Base-by-base conservation (phyloP, 2,797 vertebrate genomes). In the Girardinus metallicus region DNA sequence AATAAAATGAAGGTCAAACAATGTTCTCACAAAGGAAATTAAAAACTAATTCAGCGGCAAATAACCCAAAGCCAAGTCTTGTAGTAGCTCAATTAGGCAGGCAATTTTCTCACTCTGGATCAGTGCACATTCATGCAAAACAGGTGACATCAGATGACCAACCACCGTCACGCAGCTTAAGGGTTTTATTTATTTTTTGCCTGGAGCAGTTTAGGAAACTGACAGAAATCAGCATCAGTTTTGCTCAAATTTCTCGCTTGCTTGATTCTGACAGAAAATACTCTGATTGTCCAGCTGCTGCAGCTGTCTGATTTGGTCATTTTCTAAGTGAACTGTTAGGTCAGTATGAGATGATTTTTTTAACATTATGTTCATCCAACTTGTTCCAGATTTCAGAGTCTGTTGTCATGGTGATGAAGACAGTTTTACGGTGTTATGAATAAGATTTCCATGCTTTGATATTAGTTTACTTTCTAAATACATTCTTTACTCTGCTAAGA, bases 1-100 rank as follows among this genome's bases (percentile, higher is more conserved):
- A 57, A 57, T 55, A 60, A 75, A 43, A n/a, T 29, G 74, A 43
- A 43, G 74, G 73, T 36, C 47, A 74, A 74, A 51, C 51, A 55
- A 74, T 55, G 49, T 51, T 74, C 49, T 53, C 49, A 57, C 36
- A 74, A 34, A 71, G 68, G 68, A 71, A 71, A 71, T 71, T 71
- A 71, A 71, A 55, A 74, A 41, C 47, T 74, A 51, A 74, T 51
- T 74, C 73, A 71, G 68, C 41, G 6, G 68, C 68, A 71, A 71
- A 71, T 74, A 51, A 74, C 46, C 73, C 49, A 53, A 49, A 51
- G 46, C 47, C 46, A 53, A 44, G 41, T 31, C 75, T 43, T 23
- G 66, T 76, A 26, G 31, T 76, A 66, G 13, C 75, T 46, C n/a
- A 29, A 43, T 53, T 41, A 75, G 55, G 41, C 36, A 75, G 23